A percentile compares a stretch with the other conserved stretches of the same genome.
phyloP scores from a whole-genome alignment of 2,797 vertebrate genomes.

The Gymnocypris eckloni region DNA sequence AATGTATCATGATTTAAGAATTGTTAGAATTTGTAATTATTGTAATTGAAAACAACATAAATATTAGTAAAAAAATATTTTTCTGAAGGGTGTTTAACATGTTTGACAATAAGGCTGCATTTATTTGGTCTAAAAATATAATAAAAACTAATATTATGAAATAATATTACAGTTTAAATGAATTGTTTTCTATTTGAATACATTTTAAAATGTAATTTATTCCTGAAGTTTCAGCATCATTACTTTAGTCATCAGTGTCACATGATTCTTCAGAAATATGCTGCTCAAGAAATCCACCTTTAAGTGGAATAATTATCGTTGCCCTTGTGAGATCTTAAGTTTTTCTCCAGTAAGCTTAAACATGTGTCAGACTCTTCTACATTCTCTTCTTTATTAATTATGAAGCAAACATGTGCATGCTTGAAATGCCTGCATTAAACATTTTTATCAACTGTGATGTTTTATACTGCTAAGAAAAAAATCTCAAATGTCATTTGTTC shows the following conservation, averaged over 20 bases:
- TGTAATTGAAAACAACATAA: not conserved
- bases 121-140: not conserved
- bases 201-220: not conserved
- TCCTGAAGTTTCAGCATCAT: not conserved
- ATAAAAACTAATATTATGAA: not conserved
- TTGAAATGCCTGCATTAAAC: slow-evolving; percentile 20
- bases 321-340: not conserved
- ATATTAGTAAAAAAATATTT: too few species aligned
- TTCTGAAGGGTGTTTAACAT: not conserved
- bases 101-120: not conserved
- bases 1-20: not conserved
- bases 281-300: not conserved
- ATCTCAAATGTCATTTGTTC: slow-evolving; percentile 27
- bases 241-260: not conserved
- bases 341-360: not conserved
- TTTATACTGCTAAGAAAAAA: slow-evolving; percentile 30
- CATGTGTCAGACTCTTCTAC: not conserved
- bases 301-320: not conserved
- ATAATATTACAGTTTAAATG: not conserved
- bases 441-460: slow-evolving; percentile 43
- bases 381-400: not conserved
- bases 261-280: not conserved
- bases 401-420: not conserved
- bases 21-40: not conserved
- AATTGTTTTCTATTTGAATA: not conserved